Evolutionary conservation across 37 sponge, comb jelly and placozoan genomes (phyloP).

Genomic region (Halichondria panicea): DNA sequence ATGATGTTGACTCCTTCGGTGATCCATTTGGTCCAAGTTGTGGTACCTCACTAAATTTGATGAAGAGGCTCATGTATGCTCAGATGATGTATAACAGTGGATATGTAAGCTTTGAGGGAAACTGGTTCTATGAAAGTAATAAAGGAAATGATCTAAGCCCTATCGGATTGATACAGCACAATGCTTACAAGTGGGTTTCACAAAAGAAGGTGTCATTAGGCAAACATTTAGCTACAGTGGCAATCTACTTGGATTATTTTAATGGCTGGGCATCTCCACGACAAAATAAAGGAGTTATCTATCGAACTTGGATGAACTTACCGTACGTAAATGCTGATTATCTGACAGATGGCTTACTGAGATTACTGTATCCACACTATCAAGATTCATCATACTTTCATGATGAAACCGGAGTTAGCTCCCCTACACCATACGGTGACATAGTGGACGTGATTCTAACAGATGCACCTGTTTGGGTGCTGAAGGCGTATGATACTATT

Average conservation of each 20-base stretch:
- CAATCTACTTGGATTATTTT: constrained; percentile 47
- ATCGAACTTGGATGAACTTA: constrained; percentile 32
- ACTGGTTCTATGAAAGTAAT: constrained; percentile 33
- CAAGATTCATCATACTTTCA: constrained; percentile 66
- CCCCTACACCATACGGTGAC: constrained; percentile 60
- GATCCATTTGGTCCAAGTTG: constrained; percentile 41
- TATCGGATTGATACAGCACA: constrained; percentile 46
- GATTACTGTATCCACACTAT: constrained; percentile 48
- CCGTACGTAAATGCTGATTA: constrained; percentile 50
- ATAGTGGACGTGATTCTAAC: constrained; percentile 46
- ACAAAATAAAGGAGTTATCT: constrained; percentile 15
- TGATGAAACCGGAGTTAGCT: constrained; percentile 56
- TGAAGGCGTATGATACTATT: constrained; percentile 46
- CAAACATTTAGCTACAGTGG: constrained; percentile 26
- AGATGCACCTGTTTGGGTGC: constrained; percentile 47
- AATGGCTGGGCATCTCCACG: constrained; percentile 45
- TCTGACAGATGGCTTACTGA: constrained; percentile 46
- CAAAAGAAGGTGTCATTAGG: constrained; percentile 8
- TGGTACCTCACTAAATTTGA: constrained; percentile 57
- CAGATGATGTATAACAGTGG: constrained; percentile 62
- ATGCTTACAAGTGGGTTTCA: constrained; percentile 29
- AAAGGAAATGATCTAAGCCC: constrained; percentile 16
- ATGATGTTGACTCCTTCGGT: neutral
- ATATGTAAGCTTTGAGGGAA: constrained; percentile 52
- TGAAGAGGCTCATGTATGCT: constrained; percentile 61